phyloP scores from a whole-genome alignment of 2,888 invertebrate genomes.

The Drosophila infuscata region DNA sequence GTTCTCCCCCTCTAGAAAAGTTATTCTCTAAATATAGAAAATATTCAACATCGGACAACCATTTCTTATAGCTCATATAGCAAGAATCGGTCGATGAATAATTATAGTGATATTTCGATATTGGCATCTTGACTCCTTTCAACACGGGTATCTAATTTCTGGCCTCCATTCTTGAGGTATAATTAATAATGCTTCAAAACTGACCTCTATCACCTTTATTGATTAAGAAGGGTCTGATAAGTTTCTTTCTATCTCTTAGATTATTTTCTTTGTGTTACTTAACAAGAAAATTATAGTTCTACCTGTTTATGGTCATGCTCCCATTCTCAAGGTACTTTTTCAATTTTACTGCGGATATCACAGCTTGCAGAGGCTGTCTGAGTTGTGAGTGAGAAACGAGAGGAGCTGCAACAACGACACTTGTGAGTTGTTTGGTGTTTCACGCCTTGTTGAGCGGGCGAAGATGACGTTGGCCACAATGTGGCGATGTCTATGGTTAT shows the following conservation, averaged over 20 bases:
- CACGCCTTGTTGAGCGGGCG: slow-evolving; percentile 77
- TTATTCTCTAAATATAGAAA: not conserved
- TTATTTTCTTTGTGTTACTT: not conserved
- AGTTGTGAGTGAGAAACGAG: slow-evolving; percentile 37
- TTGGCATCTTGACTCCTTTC: not conserved
- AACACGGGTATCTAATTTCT: not conserved
- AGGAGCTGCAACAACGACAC: slow-evolving; percentile 36
- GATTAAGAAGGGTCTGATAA: not conserved
- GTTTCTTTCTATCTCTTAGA: not conserved
- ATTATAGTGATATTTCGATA: not conserved
- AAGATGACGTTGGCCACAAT: slow-evolving; percentile 52
- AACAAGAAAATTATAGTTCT: not conserved
- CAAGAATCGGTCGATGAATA: not conserved
- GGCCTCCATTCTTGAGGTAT: not conserved
- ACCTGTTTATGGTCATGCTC: slow-evolving; percentile 20
- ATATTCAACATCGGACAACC: not conserved
- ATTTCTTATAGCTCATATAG: not conserved
- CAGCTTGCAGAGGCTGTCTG: slow-evolving; percentile 28
- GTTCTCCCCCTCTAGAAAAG: not conserved
- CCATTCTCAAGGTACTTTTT: slow-evolving; percentile 19
- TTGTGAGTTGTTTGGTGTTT: slow-evolving; percentile 62
- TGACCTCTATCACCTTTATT: not conserved
- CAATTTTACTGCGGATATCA: slow-evolving; percentile 33
- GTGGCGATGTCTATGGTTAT: slow-evolving; percentile 35
- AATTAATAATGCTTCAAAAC: no score